Conservation (phyloP, 2,888 invertebrate species). For the Nudaria mundana region DNA sequence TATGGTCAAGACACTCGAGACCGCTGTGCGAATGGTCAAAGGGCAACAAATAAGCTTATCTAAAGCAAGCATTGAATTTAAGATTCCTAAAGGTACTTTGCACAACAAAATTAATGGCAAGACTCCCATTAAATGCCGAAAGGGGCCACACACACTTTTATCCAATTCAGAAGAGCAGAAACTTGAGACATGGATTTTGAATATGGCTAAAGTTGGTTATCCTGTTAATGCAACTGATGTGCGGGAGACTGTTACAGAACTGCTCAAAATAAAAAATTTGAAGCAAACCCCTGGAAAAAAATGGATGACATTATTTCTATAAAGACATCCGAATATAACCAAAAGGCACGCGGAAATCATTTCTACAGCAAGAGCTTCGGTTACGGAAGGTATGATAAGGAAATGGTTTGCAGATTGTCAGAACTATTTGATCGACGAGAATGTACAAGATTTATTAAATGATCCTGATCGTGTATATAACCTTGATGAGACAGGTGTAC, state of each 20-base stretch:
- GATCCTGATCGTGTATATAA: constrained; percentile 7
- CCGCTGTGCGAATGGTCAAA: too few species aligned
- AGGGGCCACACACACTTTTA: not conserved
- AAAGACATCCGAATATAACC: constrained; percentile 6
- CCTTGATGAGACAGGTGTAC: constrained; percentile 10
- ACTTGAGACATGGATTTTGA: not conserved
- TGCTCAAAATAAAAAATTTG: not conserved
- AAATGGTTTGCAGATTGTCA: not conserved
- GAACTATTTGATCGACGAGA: not conserved
- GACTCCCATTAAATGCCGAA: not conserved
- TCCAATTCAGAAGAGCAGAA: not conserved
- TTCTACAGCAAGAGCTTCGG: constrained; percentile 5
- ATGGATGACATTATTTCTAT: constrained; percentile 5
- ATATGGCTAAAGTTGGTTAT: constrained; percentile 1
- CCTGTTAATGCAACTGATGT: not conserved
- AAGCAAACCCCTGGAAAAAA: not conserved
- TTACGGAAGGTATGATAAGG: constrained; percentile 3
- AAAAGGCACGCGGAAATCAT: constrained; percentile 9
- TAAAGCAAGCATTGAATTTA: not conserved
- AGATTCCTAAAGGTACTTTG: not conserved
- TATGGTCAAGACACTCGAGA: too few species aligned
- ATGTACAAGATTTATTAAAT: not conserved
- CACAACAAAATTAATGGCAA: not conserved
- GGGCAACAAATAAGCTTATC: too few species aligned
- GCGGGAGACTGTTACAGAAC: not conserved